Evolutionary conservation across 2,113 vertebrate species (phyloP).

Genomic region (Alectura lathami): DNA sequence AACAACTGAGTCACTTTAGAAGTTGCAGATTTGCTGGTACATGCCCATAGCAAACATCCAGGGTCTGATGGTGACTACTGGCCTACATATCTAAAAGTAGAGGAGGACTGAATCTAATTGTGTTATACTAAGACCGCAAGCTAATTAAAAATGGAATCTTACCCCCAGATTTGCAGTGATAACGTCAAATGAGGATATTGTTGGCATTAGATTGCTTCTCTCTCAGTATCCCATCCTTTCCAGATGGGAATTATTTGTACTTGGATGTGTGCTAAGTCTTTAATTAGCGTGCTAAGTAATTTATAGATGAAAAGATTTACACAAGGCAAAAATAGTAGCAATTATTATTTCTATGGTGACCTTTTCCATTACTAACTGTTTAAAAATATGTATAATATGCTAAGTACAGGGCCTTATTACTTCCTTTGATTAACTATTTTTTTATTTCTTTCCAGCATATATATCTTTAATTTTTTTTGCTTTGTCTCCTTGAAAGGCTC

Average conservation of each 20-base stretch:
- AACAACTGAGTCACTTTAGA: background rate
- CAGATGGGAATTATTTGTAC: conserved; percentile 42
- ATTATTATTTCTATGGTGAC: background rate
- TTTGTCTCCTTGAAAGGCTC: background rate
- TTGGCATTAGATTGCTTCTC: background rate
- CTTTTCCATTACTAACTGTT: background rate
- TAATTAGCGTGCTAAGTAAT: background rate
- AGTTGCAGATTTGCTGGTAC: conserved; percentile 12
- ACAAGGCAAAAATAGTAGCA: conserved; percentile 19
- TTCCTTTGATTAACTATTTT: background rate
- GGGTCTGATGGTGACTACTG: background rate
- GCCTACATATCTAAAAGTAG: background rate
- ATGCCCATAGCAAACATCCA: background rate
- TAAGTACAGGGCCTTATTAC: background rate
- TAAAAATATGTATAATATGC: background rate
- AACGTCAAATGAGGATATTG: conserved; percentile 15
- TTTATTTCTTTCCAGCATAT: background rate
- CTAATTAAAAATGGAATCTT: conserved; percentile 21
- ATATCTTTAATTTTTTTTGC: background rate
- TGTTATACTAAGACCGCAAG: background rate
- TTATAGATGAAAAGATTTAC: conserved; percentile 9
- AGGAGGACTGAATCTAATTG: background rate
- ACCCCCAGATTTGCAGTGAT: background rate
- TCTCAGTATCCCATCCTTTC: background rate
- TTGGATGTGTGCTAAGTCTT: background rate